Evolutionary conservation across 2,888 invertebrate genomes (phyloP), one percentile per base, ranked within the genome.

Genomic region (Temnothorax unifasciatus): DNA sequence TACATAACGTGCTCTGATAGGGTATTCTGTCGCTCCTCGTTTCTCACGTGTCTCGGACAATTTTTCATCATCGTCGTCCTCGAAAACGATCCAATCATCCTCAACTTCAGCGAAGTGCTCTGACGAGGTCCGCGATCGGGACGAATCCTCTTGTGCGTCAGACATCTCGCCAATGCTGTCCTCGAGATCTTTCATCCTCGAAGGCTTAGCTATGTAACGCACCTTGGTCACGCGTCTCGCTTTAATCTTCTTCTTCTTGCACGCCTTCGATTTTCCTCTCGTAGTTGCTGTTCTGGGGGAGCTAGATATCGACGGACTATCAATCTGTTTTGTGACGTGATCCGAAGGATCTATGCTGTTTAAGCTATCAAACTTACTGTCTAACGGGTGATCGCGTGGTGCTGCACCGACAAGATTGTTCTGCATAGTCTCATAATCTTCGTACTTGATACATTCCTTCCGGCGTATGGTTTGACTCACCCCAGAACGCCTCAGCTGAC

Each of bases 51-150:
- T 11, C 34, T 38, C 38, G 6, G 6, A 4, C 9, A 25, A 41
- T 25, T 73, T 38, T 5, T 38, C 63, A 15, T 73, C 25, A 21
- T 52, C 50, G 18, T 2, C 47, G 1, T 34, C 86, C 66, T 92
- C 92, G 79, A 94, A 94, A n/a, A 94, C 90, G 69, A 94, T 92
- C 47, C 88, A 93, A 75, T 93, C 93, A 61, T 93, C 94, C 38
- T 94, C 94, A 0, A 94, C 93, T 34, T 94, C 93, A 13, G 91
- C 86, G 3, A 93, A 94, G 66, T 91, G 92, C 64, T 93, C 93
- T 1, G 94, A 94, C 11, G 91, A 57, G 44, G 91, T 75, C 29
- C 91, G 90, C 2, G 90, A 82, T 44, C 90, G 88, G 68, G 79
- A 88, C 29, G 38, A 47, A 21, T 15, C 15, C 29, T 38, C 21